A percentile compares a stretch with the other conserved stretches of the same genome.
Conservation (phyloP, 2,113 vertebrate species). For the Tangachromis dhanisi region DNA sequence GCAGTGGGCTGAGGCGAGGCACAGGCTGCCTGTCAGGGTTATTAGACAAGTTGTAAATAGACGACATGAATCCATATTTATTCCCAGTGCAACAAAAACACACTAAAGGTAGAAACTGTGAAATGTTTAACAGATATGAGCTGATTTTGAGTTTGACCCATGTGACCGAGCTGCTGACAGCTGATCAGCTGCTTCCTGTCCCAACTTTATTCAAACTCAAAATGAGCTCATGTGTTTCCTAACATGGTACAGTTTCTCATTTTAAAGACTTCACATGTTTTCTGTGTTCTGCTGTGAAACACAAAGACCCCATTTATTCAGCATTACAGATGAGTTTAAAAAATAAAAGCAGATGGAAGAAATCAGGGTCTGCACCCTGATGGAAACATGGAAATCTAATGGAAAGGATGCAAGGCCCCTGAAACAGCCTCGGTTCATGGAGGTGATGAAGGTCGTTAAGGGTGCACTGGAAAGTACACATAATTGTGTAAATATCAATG, state of each 20-base stretch:
- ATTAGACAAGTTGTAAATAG: neutral
- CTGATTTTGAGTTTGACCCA: neutral
- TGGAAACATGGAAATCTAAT: neutral
- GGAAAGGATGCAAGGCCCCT: neutral
- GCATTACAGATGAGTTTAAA: neutral
- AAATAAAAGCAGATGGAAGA: neutral
- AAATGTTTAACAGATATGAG: neutral
- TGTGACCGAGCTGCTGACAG: neutral
- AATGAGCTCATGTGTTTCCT: neutral
- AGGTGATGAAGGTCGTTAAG: neutral
- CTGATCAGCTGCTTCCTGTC: neutral
- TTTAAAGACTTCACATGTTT: neutral
- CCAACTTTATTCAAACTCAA: neutral
- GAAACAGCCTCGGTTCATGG: neutral
- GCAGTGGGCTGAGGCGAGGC: neutral
- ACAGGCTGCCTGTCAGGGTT: neutral
- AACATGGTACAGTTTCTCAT: neutral
- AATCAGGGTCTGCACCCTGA: neutral
- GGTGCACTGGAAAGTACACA: neutral
- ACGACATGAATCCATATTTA: neutral
- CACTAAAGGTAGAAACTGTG: neutral
- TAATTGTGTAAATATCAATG: neutral
- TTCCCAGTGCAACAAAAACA: neutral
- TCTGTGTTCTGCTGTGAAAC: neutral
- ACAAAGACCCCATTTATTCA: neutral